Percentiles rank a stretch among this genome's conserved stretches.
These are phyloP conservation scores for Eudasyphora cyanicolor DNA, from an alignment of 2,888 invertebrate species.

Conservation along the genomic window DNA sequence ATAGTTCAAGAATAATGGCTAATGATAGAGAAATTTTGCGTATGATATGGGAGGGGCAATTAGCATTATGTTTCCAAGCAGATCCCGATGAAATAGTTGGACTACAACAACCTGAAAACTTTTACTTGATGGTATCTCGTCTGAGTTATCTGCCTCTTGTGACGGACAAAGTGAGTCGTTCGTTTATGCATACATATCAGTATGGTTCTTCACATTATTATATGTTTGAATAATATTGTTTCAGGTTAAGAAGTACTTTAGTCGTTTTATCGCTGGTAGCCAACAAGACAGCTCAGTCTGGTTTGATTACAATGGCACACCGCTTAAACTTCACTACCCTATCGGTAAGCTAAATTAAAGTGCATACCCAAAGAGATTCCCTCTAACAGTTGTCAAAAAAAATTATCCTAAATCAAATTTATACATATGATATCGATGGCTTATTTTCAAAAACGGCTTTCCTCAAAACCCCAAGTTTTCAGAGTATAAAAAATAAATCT, in stretches of 20 bases:
- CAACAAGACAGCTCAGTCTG: conserved; percentile 94
- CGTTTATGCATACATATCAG: not conserved
- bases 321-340: conserved; percentile 93
- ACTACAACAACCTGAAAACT: conserved; percentile 94
- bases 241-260: conserved; percentile 93
- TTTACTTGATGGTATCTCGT: conserved; percentile 95
- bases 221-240: conserved; percentile 63
- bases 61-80: conserved; percentile 95
- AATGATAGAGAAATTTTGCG: conserved; percentile 96
- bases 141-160: conserved; percentile 96
- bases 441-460: no score
- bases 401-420: no score
- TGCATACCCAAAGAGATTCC: no score
- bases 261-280: conserved; percentile 89
- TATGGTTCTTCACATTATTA: not conserved
- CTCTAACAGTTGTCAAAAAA: no score
- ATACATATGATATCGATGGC: no score
- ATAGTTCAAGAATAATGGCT: conserved; percentile 92
- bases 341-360: conserved; percentile 82
- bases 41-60: conserved; percentile 97
- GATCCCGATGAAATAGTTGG: conserved; percentile 93
- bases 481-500: no score
- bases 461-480: no score
- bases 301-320: conserved; percentile 95
- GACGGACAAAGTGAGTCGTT: conserved; percentile 90